These are phyloP conservation scores for Drosophila ochracea DNA, from an alignment of 2,888 invertebrate genomes.

Conservation along the genomic window DNA sequence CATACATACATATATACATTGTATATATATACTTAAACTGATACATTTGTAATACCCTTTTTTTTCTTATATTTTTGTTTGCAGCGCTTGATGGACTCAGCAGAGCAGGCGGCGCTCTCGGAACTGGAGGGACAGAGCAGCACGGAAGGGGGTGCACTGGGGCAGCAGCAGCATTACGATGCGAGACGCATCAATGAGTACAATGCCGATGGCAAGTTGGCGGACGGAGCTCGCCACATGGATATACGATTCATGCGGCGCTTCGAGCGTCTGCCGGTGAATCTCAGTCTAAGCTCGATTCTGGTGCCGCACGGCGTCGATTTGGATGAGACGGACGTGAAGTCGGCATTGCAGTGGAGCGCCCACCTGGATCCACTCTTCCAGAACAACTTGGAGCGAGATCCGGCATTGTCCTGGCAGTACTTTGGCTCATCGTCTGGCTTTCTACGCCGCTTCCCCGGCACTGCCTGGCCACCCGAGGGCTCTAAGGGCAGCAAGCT, in stretches of 20 bases:
- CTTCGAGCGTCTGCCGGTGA: conserved; percentile 94
- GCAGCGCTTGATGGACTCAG: conserved; percentile 96
- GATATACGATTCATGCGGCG: conserved; percentile 91
- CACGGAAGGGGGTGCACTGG: conserved; percentile 44
- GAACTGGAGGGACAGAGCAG: conserved; percentile 86
- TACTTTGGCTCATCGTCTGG: conserved; percentile 99
- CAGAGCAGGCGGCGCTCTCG: conserved; percentile 93
- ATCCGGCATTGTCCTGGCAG: conserved; percentile 98
- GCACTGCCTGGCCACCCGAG: conserved; percentile 95
- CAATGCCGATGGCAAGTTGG: conserved; percentile 90
- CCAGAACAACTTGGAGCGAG: conserved; percentile 94
- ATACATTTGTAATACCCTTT: neutral
- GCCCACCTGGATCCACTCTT: conserved; percentile 95
- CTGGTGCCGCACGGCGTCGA: conserved; percentile 89
- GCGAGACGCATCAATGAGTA: conserved; percentile 93
- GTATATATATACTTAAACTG: neutral
- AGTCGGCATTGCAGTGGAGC: conserved; percentile 97
- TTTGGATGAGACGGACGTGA: conserved; percentile 89
- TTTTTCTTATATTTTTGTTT: conserved; percentile 64
- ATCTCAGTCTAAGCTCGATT: conserved; percentile 93
- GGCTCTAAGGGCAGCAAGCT: conserved; percentile 91
- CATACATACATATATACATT: neutral
- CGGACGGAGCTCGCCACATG: conserved; percentile 90
- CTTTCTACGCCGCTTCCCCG: conserved; percentile 97
- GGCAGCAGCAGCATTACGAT: conserved; percentile 89